These are phyloP conservation scores for Drosophila teissieri DNA, from an alignment of 1,140 invertebrate genomes.

Conservation along the genomic window DNA sequence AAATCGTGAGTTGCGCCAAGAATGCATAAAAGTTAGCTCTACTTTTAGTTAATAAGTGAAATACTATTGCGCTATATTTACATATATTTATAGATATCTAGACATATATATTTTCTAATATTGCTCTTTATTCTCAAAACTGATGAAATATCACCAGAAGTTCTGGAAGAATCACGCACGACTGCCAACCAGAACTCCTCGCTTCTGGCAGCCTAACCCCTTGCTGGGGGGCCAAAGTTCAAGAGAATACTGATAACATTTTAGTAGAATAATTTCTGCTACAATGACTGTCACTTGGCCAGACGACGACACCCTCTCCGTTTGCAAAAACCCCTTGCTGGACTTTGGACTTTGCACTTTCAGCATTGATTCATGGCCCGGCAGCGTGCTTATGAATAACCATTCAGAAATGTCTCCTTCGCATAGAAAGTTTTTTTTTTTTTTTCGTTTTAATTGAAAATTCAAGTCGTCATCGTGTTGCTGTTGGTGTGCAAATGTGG, in stretches of 20 bases:
- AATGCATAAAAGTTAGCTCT: too few relatives aligned
- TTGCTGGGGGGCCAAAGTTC: conserved; percentile 31
- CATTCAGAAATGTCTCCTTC: conserved; percentile 66
- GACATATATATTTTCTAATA: too few relatives aligned
- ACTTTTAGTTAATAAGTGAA: too few relatives aligned
- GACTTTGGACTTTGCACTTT: conserved; percentile 66
- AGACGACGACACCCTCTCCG: conserved; percentile 5
- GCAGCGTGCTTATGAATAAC: conserved; percentile 69
- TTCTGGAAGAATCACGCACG: not conserved
- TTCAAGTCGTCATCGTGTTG: conserved; percentile 56
- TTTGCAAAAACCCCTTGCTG: conserved; percentile 17
- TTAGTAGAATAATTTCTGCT: conserved; percentile 56
- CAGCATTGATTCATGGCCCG: conserved; percentile 68
- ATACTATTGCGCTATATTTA: too few relatives aligned
- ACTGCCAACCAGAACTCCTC: not conserved
- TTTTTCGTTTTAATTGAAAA: conserved; percentile 73
- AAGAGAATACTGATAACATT: conserved; percentile 51
- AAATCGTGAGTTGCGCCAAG: conserved; percentile 7
- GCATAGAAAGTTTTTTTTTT: conserved; percentile 35
- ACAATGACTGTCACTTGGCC: conserved; percentile 56
- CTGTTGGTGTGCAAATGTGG: not conserved
- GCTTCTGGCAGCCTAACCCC: conserved; percentile 3
- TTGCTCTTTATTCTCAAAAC: too few relatives aligned
- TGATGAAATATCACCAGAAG: not conserved
- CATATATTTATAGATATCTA: too few relatives aligned